These are phyloP conservation scores for Lacerta agilis DNA, from an alignment of 2,797 vertebrate species.

Conservation along the genomic window DNA sequence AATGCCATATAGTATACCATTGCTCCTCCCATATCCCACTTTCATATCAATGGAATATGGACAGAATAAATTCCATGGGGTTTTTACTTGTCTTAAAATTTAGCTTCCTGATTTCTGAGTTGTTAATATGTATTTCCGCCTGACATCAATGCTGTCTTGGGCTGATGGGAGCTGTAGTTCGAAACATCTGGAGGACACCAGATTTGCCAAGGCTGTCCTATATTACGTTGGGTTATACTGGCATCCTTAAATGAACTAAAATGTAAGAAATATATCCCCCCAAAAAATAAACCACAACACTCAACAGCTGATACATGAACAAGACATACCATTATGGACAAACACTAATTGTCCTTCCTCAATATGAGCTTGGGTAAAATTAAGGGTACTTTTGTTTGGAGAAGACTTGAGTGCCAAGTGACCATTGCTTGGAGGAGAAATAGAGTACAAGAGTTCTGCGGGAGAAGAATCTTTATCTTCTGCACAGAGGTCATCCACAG, in stretches of 20 bases:
- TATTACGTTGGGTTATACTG: background rate
- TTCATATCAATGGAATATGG: background rate
- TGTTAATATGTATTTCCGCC: background rate
- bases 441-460: slow-evolving; percentile 82
- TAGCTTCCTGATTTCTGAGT: background rate
- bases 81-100: background rate
- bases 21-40: background rate
- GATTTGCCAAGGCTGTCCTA: no score
- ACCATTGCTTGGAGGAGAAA: slow-evolving; percentile 88
- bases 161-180: no score
- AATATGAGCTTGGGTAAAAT: slow-evolving; percentile 90
- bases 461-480: slow-evolving; percentile 84
- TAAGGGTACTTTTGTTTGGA: slow-evolving; percentile 82
- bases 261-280: background rate
- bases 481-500: slow-evolving; percentile 79
- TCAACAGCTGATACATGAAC: background rate
- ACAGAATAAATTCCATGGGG: background rate
- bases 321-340: slow-evolving; percentile 85
- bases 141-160: background rate
- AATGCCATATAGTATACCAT: background rate
- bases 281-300: background rate
- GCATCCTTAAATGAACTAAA: background rate
- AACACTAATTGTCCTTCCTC: slow-evolving; percentile 86
- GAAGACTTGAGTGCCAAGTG: slow-evolving; percentile 87
- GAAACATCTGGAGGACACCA: no score